Evolutionary conservation across 2,113 vertebrate species (phyloP), one percentile per base, ranked within the genome.

Genomic region (Sorex fumeus): DNA sequence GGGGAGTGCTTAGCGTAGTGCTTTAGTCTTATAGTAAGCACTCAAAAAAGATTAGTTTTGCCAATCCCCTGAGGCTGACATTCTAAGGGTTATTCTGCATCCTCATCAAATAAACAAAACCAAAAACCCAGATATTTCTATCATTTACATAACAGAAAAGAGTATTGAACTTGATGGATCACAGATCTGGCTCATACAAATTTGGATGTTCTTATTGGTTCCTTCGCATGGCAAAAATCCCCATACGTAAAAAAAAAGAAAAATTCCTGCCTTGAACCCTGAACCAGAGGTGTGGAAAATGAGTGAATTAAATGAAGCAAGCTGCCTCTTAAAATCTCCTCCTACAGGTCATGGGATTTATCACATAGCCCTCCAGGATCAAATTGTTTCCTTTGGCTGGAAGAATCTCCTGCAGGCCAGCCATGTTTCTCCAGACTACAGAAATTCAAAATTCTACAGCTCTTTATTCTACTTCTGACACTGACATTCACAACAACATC

Each of bases 91-190:
- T 86, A 88, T 87, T 91, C 67, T 93, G 53, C 50, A 62, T 43
- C 91, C 43, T 87, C 62, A 88, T 50, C 47, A 50, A 60, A 19
- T 4, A 15, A 19, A 23, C 15, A 60, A 60, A 60, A 60, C 23
- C 18, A 50, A 71, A 88, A 93, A 9, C 72, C 90, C 76, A 95
- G 90, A 88, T 36, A 43, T 93, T 75, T 60, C 28, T 72, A 85
- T 93, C 94, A 83, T 95, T 94, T 94, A 78, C 60, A 71, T 80
- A 88, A 80, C 69, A 91, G 57, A 71, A 50, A 34, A 77, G 60
- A 90, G 30, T 43, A n/a, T 18, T 79, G 84, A 86, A 91, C 50
- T 86, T 83, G 75, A 92, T 53, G 60, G 79, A 86, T 95, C 67
- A 84, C 70, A 93, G 87, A 57, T 50, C 76, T 93, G 87, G 67